Base-by-base conservation (phyloP, 1,140 invertebrate species). In the Dermatophagoides farinae region DNA sequence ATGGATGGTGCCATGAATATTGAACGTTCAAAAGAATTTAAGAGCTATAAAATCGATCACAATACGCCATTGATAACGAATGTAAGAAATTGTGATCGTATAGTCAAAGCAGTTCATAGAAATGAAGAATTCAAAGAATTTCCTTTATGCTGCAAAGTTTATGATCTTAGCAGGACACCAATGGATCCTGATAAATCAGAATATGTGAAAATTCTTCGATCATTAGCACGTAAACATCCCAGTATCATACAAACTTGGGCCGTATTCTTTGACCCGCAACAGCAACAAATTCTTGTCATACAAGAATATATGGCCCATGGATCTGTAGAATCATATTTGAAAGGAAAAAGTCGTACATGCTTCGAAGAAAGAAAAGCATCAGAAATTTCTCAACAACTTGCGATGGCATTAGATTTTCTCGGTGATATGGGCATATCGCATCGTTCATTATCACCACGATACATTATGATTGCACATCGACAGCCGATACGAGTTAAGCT, bases 161-260 rank as follows among this genome's bases (percentile, higher is more conserved):
- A 50, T 50, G 47, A 50, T 44, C 14, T 20, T 20, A 44, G 18
- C 43, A 2, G 14, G 14, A 2, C 2, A 12, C 18, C 14, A 14
- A 37, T 54, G 16, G 57, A 59, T 22, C 37, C 10, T 20, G 23
- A 54, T 10, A 25, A 46, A 12, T 46, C 57, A 9, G 11, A 31
- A 5, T 49, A 50, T n/a, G 8, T 60, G 23, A 60, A 60, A 23
- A 41, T 60, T n/a, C 25, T 60, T 18, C 43, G 58, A 20, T n/a
- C 6, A 8, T 43, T 60, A 40, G 50, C 16, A n/a, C 47, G 31
- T 12, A 60, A 60, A 25, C 58, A 60, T 20, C 43, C 46, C 1
- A 50, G 18, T 37, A 50, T 60, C 47, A 52, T 60, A n/a, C 58
- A 60, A 23, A 60, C 58, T 11, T 60, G 58, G 58, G 44, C 8